Evolutionary conservation across 1,140 invertebrate genomes (phyloP).

Genomic region (Conus ventricosus): DNA sequence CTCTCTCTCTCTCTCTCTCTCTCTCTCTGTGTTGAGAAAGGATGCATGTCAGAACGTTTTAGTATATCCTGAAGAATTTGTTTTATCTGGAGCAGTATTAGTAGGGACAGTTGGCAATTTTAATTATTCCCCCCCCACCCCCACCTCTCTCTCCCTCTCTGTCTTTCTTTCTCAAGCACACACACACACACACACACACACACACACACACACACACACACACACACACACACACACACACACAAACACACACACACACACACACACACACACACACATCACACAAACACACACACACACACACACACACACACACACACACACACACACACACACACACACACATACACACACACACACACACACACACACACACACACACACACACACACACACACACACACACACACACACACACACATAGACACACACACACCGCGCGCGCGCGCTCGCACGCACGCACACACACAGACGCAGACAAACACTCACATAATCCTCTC

Average conservation of each 20-base stretch:
- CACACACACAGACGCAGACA: neutral
- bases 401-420: neutral
- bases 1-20: no score
- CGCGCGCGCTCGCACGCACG: no score
- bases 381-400: neutral
- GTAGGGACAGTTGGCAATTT: no score
- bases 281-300: neutral
- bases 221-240: neutral
- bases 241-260: neutral
- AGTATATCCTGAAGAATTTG: no score
- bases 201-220: neutral
- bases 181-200: neutral
- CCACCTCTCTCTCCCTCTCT: neutral
- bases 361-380: neutral
- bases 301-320: neutral
- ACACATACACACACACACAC: neutral
- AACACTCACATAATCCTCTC: no score
- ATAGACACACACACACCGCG: neutral
- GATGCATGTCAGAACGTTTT: no score
- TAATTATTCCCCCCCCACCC: no score
- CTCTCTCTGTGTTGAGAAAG: no score
- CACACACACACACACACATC: no score
- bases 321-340: neutral
- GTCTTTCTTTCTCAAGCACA: neutral
- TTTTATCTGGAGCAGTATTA: no score